Evolutionary conservation across 2,113 vertebrate genomes (phyloP).

Genomic region (Clinocottus analis): DNA sequence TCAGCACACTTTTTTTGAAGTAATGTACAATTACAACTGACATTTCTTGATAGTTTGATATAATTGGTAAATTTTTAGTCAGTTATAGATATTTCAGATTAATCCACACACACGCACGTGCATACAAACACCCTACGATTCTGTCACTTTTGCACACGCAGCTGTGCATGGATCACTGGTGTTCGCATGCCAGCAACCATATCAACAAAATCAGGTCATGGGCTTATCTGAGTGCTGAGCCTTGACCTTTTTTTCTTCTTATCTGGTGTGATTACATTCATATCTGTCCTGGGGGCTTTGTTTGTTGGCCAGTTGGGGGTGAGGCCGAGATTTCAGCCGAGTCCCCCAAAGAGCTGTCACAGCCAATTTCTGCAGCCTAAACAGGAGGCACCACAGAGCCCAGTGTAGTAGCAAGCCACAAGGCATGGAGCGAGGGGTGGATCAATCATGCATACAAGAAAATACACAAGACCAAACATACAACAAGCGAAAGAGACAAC

Average conservation of each 20-base stretch:
- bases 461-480: neutral
- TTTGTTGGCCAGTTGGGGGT: slow-evolving; percentile 32
- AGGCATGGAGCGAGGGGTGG: neutral
- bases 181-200: slow-evolving; percentile 43
- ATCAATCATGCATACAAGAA: slow-evolving; percentile 8
- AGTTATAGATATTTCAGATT: too few species aligned
- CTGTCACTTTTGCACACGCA: neutral
- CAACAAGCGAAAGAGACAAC: neutral
- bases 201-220: slow-evolving; percentile 70
- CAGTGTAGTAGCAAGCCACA: slow-evolving; percentile 8
- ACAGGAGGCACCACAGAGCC: slow-evolving; percentile 11
- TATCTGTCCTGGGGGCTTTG: slow-evolving; percentile 17
- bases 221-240: slow-evolving; percentile 57
- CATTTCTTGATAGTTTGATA: too few species aligned
- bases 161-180: slow-evolving; percentile 67
- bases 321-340: slow-evolving; percentile 16
- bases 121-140: neutral
- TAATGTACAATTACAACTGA: neutral
- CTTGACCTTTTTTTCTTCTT: slow-evolving; percentile 62
- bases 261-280: slow-evolving; percentile 52
- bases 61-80: too few species aligned
- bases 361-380: slow-evolving; percentile 39
- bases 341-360: slow-evolving; percentile 30
- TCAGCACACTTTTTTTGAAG: neutral
- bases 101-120: neutral